These are phyloP conservation scores for Dicyrtoma fusca DNA, from an alignment of 2,888 invertebrate species.

Conservation along the genomic window DNA sequence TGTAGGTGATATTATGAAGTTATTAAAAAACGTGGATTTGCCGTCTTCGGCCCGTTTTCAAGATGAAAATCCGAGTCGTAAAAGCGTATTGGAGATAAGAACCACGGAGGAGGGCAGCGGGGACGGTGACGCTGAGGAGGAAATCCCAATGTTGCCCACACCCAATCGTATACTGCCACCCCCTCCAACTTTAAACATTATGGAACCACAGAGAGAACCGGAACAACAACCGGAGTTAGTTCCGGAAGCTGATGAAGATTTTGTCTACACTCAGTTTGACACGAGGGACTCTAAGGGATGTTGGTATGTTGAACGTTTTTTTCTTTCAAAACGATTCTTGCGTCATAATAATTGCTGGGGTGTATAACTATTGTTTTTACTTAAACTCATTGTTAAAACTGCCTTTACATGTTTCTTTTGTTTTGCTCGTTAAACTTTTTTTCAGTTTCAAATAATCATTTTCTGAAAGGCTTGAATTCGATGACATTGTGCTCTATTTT, in stretches of 20 bases:
- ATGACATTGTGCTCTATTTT: too few species aligned
- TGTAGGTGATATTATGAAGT: slow-evolving; percentile 1
- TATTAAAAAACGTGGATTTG: background rate
- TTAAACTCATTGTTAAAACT: background rate
- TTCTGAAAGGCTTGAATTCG: too few species aligned
- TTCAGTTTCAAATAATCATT: too few species aligned
- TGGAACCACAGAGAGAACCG: background rate
- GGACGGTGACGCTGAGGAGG: background rate
- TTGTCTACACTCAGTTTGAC: background rate
- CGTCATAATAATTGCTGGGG: too few species aligned
- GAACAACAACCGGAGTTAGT: background rate
- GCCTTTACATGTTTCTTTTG: background rate
- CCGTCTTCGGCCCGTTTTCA: background rate
- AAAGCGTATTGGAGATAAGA: background rate
- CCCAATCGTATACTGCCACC: background rate
- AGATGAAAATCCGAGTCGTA: background rate
- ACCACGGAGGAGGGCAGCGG: background rate
- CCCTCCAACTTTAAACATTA: background rate
- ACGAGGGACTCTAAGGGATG: slow-evolving; percentile 10
- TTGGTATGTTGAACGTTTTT: slow-evolving; percentile 3
- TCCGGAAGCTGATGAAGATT: background rate
- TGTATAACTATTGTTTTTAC: background rate
- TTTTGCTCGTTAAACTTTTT: too few species aligned
- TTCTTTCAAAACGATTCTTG: too few species aligned
- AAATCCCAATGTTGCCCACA: background rate